Conservation (phyloP, 2,797 vertebrate species). For the Phalanger gymnotis region DNA sequence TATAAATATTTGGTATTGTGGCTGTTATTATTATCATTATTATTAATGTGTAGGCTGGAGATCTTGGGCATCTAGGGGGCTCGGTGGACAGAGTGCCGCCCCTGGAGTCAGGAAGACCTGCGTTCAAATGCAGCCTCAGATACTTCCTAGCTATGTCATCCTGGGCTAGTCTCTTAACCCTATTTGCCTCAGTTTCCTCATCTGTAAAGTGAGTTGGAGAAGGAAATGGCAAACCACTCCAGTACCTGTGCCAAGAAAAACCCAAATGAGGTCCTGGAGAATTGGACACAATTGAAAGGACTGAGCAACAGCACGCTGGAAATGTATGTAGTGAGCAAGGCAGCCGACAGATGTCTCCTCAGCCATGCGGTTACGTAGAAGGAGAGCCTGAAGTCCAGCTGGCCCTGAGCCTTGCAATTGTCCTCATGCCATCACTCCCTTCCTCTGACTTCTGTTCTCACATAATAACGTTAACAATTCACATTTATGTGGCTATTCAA, state of each 20-base stretch:
- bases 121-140: neutral
- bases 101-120: neutral
- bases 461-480: neutral
- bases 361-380: neutral
- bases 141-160: neutral
- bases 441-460: neutral
- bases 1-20: neutral
- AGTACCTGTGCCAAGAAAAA: neutral
- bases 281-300: neutral
- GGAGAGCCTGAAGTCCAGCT: neutral
- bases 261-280: neutral
- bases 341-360: slow-evolving; percentile 17
- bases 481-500: neutral
- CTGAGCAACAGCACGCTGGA: neutral
- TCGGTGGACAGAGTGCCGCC: neutral
- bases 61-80: neutral
- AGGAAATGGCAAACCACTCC: neutral
- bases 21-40: neutral
- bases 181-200: neutral
- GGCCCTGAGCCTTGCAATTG: neutral
- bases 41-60: neutral
- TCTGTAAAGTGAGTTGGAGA: neutral
- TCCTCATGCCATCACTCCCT: neutral
- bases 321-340: neutral
- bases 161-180: neutral